phyloP scores from a whole-genome alignment of 2,113 vertebrate genomes.

The Campylomormyrus numenius region DNA sequence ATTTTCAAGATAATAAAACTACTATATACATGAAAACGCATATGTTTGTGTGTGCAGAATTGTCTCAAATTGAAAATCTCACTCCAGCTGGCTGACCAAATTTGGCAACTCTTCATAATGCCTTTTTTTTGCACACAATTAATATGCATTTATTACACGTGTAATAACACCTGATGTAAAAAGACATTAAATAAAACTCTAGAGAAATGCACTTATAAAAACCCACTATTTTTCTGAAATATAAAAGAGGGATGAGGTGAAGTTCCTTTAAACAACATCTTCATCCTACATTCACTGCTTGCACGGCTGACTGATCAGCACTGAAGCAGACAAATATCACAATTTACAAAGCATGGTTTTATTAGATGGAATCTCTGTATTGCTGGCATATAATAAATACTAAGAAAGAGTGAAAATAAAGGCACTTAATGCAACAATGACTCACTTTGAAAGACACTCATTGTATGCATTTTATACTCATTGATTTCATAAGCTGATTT shows the following conservation, averaged over 20 bases:
- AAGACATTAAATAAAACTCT: background rate
- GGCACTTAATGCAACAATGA: background rate
- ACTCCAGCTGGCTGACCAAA: too few relatives aligned
- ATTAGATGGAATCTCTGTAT: background rate
- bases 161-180: background rate
- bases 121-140: background rate
- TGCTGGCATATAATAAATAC: background rate
- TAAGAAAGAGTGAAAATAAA: background rate
- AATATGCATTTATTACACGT: background rate
- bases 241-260: background rate
- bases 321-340: background rate
- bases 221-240: background rate
- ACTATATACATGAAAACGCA: background rate
- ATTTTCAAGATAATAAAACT: background rate
- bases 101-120: background rate
- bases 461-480: background rate
- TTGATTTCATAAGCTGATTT: background rate
- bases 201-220: background rate
- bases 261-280: too few relatives aligned
- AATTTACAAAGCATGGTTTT: background rate
- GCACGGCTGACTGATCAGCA: background rate
- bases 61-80: too few relatives aligned
- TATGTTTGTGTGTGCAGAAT: too few relatives aligned
- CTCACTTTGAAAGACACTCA: background rate
- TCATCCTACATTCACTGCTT: background rate